Base-by-base conservation (phyloP, 2,797 vertebrate species). In the Dallia pectoralis region DNA sequence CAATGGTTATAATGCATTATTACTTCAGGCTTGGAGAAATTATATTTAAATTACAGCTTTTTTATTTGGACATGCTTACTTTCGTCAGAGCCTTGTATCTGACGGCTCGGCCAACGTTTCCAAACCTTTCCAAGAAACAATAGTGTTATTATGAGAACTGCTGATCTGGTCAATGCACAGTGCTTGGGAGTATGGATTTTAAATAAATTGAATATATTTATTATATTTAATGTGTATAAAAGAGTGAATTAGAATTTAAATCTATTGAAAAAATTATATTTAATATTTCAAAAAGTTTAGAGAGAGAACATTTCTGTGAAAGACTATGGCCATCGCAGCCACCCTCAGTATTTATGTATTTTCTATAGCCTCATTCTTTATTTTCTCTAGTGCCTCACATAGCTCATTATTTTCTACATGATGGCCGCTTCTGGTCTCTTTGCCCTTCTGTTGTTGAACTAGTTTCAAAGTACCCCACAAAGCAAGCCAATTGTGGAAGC, bases 171-270 rank as follows among this genome's bases (percentile, higher is more conserved):
- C 19, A 25, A 51, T 29, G 53, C 71, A 30, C 19, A 66, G 40
- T 33, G 33, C 49, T 74, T 59, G 65, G 49, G 40, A 19, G 27
- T 48, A 62, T 18, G 22, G 36, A 14, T 66, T 66, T 66, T 44
- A n/a, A 14, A 19, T 44, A 66, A 22, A 32, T 78, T 11, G 75
- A 80, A 77, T 76, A 77, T 75, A n/a, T 15, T 19, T 40, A 44
- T 22, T 70, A 79, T 81, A 64, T 77, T 85, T 80, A 85, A 74
- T n/a, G 72, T 90, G 87, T 89, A 88, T 59, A 89, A 89, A 90
- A 88, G 87, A 89, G 80, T 75, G 82, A 40, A 87, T 85, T 80
- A 56, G 56, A 73, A 85, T 77, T 74, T 75, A 66, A 73, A 84
- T 82, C 72, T 81, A 66, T 66, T 14, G 75, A 84, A 59, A 84